Percentiles rank a stretch among this genome's conserved stretches.
Evolutionary conservation across 2,797 vertebrate species (phyloP).

Genomic region (Okamejei kenojei): DNA sequence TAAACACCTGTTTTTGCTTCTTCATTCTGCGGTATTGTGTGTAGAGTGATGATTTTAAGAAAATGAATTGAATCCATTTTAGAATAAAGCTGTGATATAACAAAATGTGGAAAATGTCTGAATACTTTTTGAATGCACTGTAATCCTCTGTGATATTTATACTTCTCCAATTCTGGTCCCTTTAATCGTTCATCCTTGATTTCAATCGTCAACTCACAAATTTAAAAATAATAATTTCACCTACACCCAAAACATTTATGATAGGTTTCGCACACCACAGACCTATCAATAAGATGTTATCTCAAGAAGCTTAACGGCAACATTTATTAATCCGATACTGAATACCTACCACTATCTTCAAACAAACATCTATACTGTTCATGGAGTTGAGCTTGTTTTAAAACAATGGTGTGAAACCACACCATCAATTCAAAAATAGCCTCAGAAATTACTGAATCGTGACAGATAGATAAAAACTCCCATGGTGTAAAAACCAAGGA

Average conservation of each 20-base stretch:
- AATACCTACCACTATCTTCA: background rate
- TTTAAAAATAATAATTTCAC: too few relatives aligned
- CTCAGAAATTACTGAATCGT: background rate
- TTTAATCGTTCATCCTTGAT: too few relatives aligned
- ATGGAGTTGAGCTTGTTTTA: background rate
- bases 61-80: too few relatives aligned
- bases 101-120: too few relatives aligned
- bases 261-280: background rate
- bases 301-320: background rate
- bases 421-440: background rate
- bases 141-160: too few relatives aligned
- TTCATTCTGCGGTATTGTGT: too few relatives aligned
- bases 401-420: background rate
- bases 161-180: too few relatives aligned
- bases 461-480: background rate
- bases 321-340: background rate
- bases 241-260: background rate
- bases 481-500: background rate
- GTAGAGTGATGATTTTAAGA: too few relatives aligned
- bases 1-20: too few relatives aligned
- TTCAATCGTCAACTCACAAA: too few relatives aligned
- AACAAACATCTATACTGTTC: background rate
- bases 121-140: too few relatives aligned
- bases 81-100: too few relatives aligned
- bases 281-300: background rate